A percentile compares a stretch with the other conserved stretches of the same genome.
Conservation (phyloP, 2,113 vertebrate species). For the Melanerpes aurifrons region DNA sequence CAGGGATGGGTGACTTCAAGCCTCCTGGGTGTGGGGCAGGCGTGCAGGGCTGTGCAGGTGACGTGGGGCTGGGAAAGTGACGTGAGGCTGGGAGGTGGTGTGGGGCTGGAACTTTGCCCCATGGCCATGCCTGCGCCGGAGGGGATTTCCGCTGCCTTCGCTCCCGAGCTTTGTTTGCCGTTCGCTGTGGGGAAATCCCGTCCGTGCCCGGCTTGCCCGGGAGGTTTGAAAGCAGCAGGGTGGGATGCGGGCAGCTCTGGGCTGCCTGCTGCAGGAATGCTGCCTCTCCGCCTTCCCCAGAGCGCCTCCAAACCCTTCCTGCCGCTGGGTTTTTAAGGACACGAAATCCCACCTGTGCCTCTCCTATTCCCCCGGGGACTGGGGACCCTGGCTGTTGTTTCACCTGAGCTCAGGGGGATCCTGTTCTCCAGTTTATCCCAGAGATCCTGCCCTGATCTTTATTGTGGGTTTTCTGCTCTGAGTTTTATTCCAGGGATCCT, state of each 20-base stretch:
- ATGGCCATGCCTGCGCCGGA: neutral
- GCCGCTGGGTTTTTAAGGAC: accelerated
- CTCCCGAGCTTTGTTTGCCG: neutral
- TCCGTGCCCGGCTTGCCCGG: accelerated
- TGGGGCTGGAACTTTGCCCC: neutral
- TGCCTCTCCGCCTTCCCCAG: neutral
- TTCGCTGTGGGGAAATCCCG: accelerated
- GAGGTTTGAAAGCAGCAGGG: accelerated
- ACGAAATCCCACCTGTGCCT: accelerated
- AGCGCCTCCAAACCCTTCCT: accelerated
- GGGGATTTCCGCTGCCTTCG: neutral
- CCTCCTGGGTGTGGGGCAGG: neutral
- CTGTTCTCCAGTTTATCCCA: too few relatives aligned
- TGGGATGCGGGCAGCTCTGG: neutral
- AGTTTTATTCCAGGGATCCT: neutral
- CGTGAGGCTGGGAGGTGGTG: neutral
- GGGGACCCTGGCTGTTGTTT: neutral
- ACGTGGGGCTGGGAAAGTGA: neutral
- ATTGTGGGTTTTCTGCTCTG: neutral
- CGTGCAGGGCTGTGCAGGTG: neutral
- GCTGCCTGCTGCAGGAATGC: neutral
- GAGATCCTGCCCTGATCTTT: neutral
- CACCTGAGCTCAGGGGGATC: neutral
- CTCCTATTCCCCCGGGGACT: accelerated
- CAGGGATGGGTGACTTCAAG: neutral